A percentile compares a stretch with the other conserved stretches of the same genome.
phyloP scores from a whole-genome alignment of 2,113 vertebrate species.

The Trogon surrucura region DNA sequence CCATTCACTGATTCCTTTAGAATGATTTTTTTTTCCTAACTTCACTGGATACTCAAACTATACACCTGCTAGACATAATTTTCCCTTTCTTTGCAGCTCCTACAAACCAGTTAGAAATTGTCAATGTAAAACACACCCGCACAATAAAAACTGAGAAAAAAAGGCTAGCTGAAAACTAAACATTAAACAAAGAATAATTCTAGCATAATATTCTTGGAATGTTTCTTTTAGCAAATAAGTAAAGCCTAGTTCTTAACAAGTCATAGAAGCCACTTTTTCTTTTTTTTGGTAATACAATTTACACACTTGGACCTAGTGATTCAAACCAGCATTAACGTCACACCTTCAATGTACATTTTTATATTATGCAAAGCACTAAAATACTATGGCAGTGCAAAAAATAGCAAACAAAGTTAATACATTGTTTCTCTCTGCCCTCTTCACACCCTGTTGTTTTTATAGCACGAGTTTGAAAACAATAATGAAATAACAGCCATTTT shows the following conservation, averaged over 20 bases:
- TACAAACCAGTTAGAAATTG: background rate
- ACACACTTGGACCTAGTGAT: background rate
- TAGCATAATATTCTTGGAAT: background rate
- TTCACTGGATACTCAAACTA: background rate
- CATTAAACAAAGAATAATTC: background rate
- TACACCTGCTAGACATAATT: background rate
- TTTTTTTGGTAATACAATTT: background rate
- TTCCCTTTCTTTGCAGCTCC: background rate
- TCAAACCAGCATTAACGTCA: background rate
- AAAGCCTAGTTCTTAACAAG: background rate
- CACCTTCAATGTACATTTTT: background rate
- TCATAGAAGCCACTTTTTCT: background rate
- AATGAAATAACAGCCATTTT: background rate
- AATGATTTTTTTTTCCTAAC: background rate
- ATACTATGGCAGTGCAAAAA: background rate
- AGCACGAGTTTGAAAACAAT: background rate
- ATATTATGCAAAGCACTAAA: background rate
- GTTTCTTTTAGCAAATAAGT: background rate
- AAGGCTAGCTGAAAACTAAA: background rate
- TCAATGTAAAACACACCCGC: background rate
- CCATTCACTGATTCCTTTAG: background rate
- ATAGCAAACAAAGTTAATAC: background rate
- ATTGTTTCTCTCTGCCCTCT: background rate
- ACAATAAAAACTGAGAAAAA: background rate
- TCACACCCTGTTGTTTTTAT: background rate